Conservation (phyloP, 2,113 vertebrate genomes). For the Neolamprologus toae region DNA sequence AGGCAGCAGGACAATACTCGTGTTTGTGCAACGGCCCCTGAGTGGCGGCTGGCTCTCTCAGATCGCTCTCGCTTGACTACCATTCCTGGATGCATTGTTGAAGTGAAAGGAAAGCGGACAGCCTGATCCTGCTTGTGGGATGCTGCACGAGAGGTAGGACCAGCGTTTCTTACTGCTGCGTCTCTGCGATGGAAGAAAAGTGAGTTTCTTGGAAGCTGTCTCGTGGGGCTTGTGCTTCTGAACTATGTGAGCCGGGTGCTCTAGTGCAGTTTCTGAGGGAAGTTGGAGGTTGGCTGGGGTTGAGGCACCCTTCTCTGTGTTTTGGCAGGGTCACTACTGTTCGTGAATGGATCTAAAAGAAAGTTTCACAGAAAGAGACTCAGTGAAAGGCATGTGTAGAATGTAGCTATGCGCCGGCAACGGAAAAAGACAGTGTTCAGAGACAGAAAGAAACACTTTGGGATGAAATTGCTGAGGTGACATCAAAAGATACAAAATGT, state of each 20-base stretch:
- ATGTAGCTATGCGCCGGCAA: conserved; percentile 44
- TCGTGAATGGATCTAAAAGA: conserved; percentile 67
- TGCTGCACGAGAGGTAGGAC: conserved; percentile 61
- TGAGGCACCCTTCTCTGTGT: conserved; percentile 49
- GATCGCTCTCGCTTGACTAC: conserved; percentile 63
- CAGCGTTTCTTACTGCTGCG: background rate
- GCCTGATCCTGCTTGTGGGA: conserved; percentile 51
- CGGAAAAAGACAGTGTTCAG: background rate
- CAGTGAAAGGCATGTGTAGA: conserved; percentile 68
- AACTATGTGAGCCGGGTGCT: background rate
- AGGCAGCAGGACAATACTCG: conserved; percentile 66
- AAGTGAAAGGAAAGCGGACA: conserved; percentile 56
- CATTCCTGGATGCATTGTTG: conserved; percentile 58
- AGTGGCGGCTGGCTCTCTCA: conserved; percentile 61
- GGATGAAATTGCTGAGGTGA: background rate
- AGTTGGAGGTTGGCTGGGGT: conserved; percentile 28
- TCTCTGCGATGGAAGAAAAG: background rate
- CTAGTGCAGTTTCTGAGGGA: background rate
- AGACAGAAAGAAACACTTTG: background rate
- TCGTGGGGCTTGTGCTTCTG: background rate
- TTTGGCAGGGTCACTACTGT: conserved; percentile 67
- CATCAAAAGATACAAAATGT: background rate
- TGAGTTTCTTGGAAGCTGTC: background rate
- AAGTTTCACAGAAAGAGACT: conserved; percentile 63
- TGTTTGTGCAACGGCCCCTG: conserved; percentile 75